phyloP scores from a whole-genome alignment of 2,113 vertebrate species.

The Tonatia bakeri region DNA sequence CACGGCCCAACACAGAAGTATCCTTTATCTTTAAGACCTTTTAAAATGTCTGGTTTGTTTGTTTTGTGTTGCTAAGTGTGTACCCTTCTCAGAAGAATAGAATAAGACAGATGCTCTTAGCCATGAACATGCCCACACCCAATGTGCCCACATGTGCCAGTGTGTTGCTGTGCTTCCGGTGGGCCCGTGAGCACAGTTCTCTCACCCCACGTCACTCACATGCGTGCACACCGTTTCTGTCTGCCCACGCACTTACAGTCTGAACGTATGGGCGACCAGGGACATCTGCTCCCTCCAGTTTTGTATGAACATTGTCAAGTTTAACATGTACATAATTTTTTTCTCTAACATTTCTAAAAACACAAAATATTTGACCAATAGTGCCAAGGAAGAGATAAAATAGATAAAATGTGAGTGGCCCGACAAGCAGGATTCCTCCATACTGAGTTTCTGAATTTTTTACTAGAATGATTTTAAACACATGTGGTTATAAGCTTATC shows the following conservation, averaged over 20 bases:
- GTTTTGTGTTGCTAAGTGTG: background rate
- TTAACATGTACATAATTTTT: constrained; percentile 13
- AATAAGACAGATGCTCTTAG: background rate
- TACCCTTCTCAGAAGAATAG: background rate
- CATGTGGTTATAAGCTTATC: constrained; percentile 79
- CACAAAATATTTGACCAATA: constrained; percentile 56
- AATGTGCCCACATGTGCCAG: background rate
- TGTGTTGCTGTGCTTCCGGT: background rate
- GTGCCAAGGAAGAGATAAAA: constrained; percentile 35
- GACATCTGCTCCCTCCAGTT: background rate
- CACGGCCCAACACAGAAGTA: background rate
- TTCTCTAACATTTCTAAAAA: constrained; percentile 11
- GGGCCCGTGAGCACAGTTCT: background rate
- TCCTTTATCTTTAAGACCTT: background rate
- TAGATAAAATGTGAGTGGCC: constrained; percentile 57
- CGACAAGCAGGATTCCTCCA: constrained; percentile 55
- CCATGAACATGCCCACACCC: no score
- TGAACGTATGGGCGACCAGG: background rate
- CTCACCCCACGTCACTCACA: background rate
- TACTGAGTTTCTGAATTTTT: constrained; percentile 69
- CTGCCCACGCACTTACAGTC: background rate
- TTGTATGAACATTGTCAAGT: background rate
- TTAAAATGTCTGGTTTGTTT: background rate
- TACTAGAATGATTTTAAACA: constrained; percentile 80
- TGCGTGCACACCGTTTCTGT: background rate